Evolutionary conservation across 64 coral and sea anemone species (phyloP).

Genomic region (Montipora cactus): DNA sequence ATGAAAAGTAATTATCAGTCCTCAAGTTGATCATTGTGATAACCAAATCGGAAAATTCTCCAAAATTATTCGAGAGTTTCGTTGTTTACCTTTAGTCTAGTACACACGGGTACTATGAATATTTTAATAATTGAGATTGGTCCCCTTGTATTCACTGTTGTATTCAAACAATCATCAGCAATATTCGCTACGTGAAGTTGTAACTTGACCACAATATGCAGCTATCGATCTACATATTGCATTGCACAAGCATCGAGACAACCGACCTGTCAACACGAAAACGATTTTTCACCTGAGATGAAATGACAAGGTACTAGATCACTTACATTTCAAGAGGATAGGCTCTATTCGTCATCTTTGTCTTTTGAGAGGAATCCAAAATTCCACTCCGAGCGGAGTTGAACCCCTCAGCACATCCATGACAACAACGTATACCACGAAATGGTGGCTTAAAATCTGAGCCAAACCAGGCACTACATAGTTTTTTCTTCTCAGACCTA

Average conservation of each 20-base stretch:
- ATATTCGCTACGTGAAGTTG: no score
- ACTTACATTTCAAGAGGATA: conserved; percentile 59
- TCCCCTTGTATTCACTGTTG: no score
- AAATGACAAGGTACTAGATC: background rate
- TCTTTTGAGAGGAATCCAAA: conserved; percentile 1
- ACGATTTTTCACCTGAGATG: background rate
- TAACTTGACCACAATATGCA: no score
- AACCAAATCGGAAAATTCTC: no score
- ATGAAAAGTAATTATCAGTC: no score
- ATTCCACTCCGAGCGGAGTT: conserved; percentile 49
- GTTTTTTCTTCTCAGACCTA: background rate
- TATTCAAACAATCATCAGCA: no score
- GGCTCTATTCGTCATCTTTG: conserved; percentile 41
- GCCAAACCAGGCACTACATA: conserved; percentile 12
- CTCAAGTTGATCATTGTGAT: no score
- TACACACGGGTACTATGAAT: no score
- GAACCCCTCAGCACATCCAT: conserved; percentile 43
- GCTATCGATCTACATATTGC: background rate
- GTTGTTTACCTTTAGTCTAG: no score
- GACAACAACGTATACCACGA: conserved; percentile 25
- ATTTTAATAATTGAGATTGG: no score
- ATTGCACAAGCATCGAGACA: background rate
- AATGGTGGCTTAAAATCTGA: background rate
- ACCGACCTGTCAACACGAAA: background rate
- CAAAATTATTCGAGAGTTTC: no score